phyloP scores from a whole-genome alignment of 2,888 invertebrate genomes.

The Schrankia costaestrigalis region DNA sequence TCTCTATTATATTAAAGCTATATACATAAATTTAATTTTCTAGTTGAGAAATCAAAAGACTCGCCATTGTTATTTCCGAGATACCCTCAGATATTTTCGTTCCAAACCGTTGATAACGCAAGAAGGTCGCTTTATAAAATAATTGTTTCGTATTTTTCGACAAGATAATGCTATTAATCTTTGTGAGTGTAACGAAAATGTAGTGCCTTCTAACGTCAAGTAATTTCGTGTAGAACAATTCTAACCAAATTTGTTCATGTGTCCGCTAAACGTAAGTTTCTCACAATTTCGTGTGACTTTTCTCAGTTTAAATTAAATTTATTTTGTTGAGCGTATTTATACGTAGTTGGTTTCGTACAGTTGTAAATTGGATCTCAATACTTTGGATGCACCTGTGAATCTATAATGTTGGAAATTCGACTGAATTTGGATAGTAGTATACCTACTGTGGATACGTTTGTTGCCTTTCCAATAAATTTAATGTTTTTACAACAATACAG shows the following conservation, averaged over 20 bases:
- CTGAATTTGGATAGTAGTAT: no score
- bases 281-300: no score
- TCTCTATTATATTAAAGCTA: no score
- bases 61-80: constrained; percentile 51
- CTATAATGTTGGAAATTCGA: no score
- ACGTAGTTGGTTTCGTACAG: constrained; percentile 33
- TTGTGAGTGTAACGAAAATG: constrained; percentile 61
- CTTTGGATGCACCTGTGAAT: constrained; percentile 33
- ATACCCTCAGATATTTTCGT: constrained; percentile 52
- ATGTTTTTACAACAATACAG: no score
- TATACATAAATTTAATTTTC: constrained; percentile 77
- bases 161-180: constrained; percentile 71
- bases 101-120: constrained; percentile 49
- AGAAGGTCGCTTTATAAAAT: constrained; percentile 40
- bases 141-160: constrained; percentile 69
- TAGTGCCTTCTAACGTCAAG: constrained; percentile 42
- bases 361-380: constrained; percentile 45
- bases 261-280: no score
- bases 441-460: no score
- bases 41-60: constrained; percentile 72
- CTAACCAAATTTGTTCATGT: constrained; percentile 43
- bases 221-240: constrained; percentile 54
- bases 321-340: constrained; percentile 29
- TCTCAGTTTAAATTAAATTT: constrained; percentile 51
- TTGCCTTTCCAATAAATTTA: no score